These are phyloP conservation scores for Pygmarrhopalites habei DNA, from an alignment of 1,140 invertebrate species.

Conservation along the genomic window DNA sequence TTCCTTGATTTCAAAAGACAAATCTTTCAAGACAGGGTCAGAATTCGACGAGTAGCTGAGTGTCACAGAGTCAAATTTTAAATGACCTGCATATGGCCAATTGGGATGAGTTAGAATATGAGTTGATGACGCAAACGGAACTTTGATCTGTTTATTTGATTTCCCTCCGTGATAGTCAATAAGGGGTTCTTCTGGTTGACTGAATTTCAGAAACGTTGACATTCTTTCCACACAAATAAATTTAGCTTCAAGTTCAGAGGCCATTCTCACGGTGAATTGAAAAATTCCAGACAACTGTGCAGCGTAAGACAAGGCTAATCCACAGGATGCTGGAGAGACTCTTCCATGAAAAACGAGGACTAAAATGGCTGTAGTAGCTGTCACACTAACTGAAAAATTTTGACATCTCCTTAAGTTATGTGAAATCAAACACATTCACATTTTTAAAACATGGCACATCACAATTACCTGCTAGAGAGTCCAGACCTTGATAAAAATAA, in stretches of 20 bases:
- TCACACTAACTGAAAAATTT: conserved; percentile 46
- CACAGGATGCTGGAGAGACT: conserved; percentile 55
- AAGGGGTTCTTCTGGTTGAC: conserved; percentile 22
- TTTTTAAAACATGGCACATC: too few species aligned
- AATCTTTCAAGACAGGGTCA: conserved; percentile 47
- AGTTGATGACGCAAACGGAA: background rate
- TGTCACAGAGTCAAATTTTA: conserved; percentile 26
- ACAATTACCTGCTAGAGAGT: conserved; percentile 50
- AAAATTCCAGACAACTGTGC: conserved; percentile 58
- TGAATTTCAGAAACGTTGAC: conserved; percentile 46
- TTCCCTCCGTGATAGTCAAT: background rate
- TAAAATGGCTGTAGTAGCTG: conserved; percentile 50
- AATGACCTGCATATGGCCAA: conserved; percentile 30
- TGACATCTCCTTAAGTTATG: too few species aligned
- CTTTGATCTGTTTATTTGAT: too few species aligned
- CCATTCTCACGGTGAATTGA: conserved; percentile 57
- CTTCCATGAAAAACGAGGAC: conserved; percentile 52
- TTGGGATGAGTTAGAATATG: conserved; percentile 19
- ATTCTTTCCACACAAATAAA: conserved; percentile 60
- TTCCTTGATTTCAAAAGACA: conserved; percentile 52
- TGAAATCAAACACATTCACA: too few species aligned
- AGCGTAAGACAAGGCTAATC: conserved; percentile 59
- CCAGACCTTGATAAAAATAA: too few species aligned
- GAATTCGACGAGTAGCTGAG: conserved; percentile 21
- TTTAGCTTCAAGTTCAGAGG: conserved; percentile 58